These are phyloP conservation scores for Apocheima hispidaria DNA, from an alignment of 2,888 invertebrate genomes.

Conservation along the genomic window DNA sequence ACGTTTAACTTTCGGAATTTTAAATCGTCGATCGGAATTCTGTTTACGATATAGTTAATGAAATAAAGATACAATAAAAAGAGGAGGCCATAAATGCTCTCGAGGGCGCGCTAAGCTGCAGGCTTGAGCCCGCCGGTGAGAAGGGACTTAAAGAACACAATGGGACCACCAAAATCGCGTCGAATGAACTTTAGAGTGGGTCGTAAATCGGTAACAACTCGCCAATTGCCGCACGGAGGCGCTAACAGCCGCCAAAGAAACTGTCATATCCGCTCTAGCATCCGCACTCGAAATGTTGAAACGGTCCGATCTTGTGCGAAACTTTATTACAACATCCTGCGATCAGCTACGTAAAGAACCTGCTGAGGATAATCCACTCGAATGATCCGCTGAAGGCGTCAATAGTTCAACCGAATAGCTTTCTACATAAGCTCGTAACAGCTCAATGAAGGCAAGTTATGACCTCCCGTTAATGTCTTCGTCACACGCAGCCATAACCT, in stretches of 20 bases:
- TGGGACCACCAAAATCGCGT: constrained; percentile 83
- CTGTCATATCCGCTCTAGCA: constrained; percentile 80
- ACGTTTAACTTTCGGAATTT: constrained; percentile 49
- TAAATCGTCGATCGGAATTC: constrained; percentile 52
- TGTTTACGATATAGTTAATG: constrained; percentile 72
- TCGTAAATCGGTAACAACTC: constrained; percentile 81
- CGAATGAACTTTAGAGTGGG: constrained; percentile 82
- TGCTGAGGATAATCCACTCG: not conserved
- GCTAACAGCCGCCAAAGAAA: constrained; percentile 75
- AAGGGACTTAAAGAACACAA: constrained; percentile 74
- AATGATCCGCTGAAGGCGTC: not conserved
- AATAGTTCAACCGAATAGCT: constrained; percentile 1
- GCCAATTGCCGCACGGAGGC: constrained; percentile 84
- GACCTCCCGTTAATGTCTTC: constrained; percentile 38
- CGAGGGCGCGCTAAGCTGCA: constrained; percentile 66
- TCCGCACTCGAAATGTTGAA: constrained; percentile 79
- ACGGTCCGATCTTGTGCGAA: constrained; percentile 49
- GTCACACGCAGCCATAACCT: constrained; percentile 63
- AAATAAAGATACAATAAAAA: constrained; percentile 75
- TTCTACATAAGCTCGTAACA: constrained; percentile 24
- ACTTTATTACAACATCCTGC: constrained; percentile 39
- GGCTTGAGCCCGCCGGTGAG: constrained; percentile 53
- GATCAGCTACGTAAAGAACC: not conserved
- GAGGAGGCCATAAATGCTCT: constrained; percentile 70
- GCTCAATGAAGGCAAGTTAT: constrained; percentile 31